Evolutionary conservation across 1,140 invertebrate species (phyloP).

Genomic region (Periplaneta americana): DNA sequence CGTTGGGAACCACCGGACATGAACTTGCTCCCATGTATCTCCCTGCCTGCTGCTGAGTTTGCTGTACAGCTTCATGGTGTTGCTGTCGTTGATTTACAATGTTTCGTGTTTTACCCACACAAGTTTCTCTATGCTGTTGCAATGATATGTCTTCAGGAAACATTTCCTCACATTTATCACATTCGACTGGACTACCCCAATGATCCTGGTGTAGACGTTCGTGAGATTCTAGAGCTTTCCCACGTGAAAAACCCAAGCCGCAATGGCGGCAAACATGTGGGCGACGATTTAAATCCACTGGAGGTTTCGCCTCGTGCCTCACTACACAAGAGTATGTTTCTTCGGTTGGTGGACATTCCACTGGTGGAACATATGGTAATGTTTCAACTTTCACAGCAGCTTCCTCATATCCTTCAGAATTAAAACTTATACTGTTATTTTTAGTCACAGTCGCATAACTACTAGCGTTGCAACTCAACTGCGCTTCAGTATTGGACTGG

Average conservation of each 20-base stretch:
- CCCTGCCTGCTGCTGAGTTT: not conserved
- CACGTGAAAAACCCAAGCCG: conserved; percentile 32
- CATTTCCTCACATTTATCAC: conserved; percentile 40
- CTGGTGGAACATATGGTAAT: conserved; percentile 18
- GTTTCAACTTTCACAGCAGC: conserved; percentile 31
- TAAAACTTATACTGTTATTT: conserved; percentile 31
- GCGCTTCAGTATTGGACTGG: not conserved
- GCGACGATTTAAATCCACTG: not conserved
- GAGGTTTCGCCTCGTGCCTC: conserved; percentile 23
- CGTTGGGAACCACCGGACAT: not conserved
- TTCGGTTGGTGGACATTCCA: not conserved
- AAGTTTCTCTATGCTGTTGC: conserved; percentile 35
- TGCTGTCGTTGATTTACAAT: not conserved
- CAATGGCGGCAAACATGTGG: conserved; percentile 30
- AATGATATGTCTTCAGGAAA: conserved; percentile 33
- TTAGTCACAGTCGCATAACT: not conserved
- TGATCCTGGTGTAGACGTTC: conserved; percentile 35
- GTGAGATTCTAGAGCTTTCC: conserved; percentile 32
- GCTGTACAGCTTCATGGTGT: no score
- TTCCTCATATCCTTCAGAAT: conserved; percentile 29
- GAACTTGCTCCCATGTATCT: not conserved
- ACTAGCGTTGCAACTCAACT: not conserved
- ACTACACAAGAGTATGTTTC: conserved; percentile 7
- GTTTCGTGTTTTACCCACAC: conserved; percentile 31
- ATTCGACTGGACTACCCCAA: conserved; percentile 36